phyloP scores from a whole-genome alignment of 1,140 invertebrate species.

The Venturia canescens region DNA sequence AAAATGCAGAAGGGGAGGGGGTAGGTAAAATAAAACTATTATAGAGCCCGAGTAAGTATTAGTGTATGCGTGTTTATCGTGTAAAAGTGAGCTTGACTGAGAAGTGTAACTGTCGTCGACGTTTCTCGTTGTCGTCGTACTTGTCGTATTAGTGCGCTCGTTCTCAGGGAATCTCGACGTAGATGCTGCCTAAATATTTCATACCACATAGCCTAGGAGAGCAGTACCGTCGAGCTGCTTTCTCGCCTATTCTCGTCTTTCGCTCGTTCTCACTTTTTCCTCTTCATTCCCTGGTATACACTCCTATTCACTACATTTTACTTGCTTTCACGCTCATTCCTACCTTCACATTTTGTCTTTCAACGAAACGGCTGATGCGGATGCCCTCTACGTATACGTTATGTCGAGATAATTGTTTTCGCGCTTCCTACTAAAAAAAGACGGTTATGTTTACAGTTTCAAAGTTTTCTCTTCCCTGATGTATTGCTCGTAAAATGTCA shows the following conservation, averaged over 20 bases:
- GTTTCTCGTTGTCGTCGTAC: conserved; percentile 15
- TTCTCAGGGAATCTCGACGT: background rate
- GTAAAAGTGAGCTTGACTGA: background rate
- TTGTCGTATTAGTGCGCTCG: conserved; percentile 9
- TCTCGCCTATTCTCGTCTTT: background rate
- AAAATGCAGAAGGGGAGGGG: background rate
- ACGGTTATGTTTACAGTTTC: too few species aligned
- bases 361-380: background rate
- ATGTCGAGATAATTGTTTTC: background rate
- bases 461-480: too few species aligned
- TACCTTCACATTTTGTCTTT: background rate
- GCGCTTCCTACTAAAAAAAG: too few species aligned
- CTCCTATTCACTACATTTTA: background rate
- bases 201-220: background rate
- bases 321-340: background rate
- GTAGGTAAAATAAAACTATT: conserved; percentile 8
- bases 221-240: background rate
- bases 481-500: too few species aligned
- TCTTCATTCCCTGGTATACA: background rate
- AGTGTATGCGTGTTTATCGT: background rate
- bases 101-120: conserved; percentile 7
- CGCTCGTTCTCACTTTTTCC: background rate
- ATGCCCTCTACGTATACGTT: background rate
- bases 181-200: conserved; percentile 25
- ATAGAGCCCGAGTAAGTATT: background rate